Evolutionary conservation across 1,140 invertebrate genomes (phyloP), one percentile per base, ranked within the genome.

Genomic region (Leptoteleia sp.): DNA sequence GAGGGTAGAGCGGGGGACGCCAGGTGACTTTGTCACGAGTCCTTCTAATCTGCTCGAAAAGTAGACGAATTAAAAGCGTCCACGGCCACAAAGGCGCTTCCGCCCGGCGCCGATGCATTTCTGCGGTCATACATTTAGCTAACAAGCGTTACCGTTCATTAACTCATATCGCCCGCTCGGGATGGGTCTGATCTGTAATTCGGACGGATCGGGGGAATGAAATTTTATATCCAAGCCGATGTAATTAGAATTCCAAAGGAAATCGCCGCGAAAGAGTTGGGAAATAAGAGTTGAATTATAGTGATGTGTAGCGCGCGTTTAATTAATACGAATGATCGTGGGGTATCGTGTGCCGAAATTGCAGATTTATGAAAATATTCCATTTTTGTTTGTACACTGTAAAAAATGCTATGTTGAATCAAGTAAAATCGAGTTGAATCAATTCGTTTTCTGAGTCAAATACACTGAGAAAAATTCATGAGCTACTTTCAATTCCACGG

Each of bases 61-160:
- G 65, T 64, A 55, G 62, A 77, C 70, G 79, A 83, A 83, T 83
- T 83, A 81, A 80, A 80, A 80, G 79, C 77, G 75, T 81, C 81
- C 78, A 72, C 75, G n/a, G 67, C 73, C 64, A 81, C 79, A 83
- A 83, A 83, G 82, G 67, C 50, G 45, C 72, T 67, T 77, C 77
- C 68, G 25, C 27, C 16, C 17, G 8, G 31, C 25, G 9, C 25
- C 43, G 13, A 33, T 57, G 48, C 33, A 57, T 64, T 57, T 17
- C 17, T 52, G 67, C 27, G 50, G 59, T 43, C 42, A 64, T 57
- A 40, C 52, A 64, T 57, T 45, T 67, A 61, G 64, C 77, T 82
- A 81, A 79, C 79, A 81, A 72, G 76, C 76, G 68, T 81, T 73
- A 81, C n/a, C 81, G 79, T 79, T 55, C 65, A 57, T 70, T 70